Base-by-base conservation (phyloP, 2,888 invertebrate genomes). In the Axea sp. region DNA sequence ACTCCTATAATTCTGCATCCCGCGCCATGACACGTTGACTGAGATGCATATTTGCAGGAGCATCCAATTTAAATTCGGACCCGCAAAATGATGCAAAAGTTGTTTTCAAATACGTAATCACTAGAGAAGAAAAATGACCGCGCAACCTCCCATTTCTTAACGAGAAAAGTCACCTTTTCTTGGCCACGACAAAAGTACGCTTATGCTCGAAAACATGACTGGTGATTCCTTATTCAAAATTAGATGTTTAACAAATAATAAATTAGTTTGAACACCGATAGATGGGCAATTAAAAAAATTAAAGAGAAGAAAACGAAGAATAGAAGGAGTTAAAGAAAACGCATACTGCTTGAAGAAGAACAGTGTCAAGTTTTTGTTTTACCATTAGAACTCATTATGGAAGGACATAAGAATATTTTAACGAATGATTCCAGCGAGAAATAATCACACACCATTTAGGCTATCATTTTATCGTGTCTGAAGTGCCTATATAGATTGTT, bases 41-140 rank as follows among this genome's bases (percentile, higher is more conserved):
- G 39, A 69, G 75, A 78, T 81, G 80, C 80, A 80, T 80, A 80
- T 78, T 80, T 76, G 75, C 77, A 82, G 82, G 82, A 77, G 80
- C 75, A 30, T 8, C 8, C 30, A 43, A 14, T 53, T 19, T 59
- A 39, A 28, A 28, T 8, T 28, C 9, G 9, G 8, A 9, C 1
- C 1, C 24, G 7, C n/a, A 28, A 28, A 28, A 28, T 3, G 14
- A 19, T 19, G 4, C 4, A 3, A 2, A 4, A 19, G 19, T 19
- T 19, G 19, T 19, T 19, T 19, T n/a, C n/a, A n/a, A n/a, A n/a
- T n/a, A n/a, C n/a, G n/a, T n/a, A n/a, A n/a, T n/a, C n/a, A n/a
- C n/a, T n/a, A n/a, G n/a, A n/a, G n/a, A n/a, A n/a, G n/a, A n/a
- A n/a, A n/a, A n/a, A n/a, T n/a, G n/a, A n/a, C n/a, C n/a, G n/a